Evolutionary conservation across 2,888 invertebrate species (phyloP), one percentile per base, ranked within the genome.

Genomic region (Sussaba pulchella): DNA sequence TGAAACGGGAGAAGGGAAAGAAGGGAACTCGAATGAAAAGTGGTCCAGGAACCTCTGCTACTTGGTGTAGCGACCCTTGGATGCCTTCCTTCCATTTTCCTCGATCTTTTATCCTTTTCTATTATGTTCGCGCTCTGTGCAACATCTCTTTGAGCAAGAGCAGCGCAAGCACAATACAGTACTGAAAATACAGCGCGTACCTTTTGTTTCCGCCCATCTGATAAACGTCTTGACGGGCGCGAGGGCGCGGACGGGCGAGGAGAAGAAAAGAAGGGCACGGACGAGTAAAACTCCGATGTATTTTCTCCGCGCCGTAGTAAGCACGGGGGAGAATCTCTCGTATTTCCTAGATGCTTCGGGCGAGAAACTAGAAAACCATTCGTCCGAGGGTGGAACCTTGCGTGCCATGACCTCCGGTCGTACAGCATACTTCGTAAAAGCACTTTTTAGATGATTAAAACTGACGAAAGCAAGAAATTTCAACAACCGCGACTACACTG

Each of bases 171-270:
- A 39, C 59, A 71, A 47, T 50, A 9, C 17, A 43, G 57, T 50
- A 45, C 47, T 69, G 69, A 59, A 74, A 69, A 79, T 64, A 67
- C 69, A 54, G 14, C 36, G 47, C 54, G 52, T 12, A 72, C 50
- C 78, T 78, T 78, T 78, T 78, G 78, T 78, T 72, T 78, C 66
- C 67, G 50, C 41, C 66, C 78, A 78, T 78, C 72, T 72, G 78
- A 78, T 72, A 78, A 74, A 47, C 63, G 57, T 63, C 54, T 41
- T 39, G 61, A 61, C 26, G 57, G 47, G 3, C 17, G n/a, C 17
- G 31, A 5, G 14, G n/a, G 31, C 12, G 50, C 41, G 69, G 26
- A 14, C 21, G 39, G 31, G 26, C 26, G 26, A 21, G 52, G 14
- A 50, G 76, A 57, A 36, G 47, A 50, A 59, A 63, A 54, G 21